Conservation (phyloP, 2,888 invertebrate genomes). For the Eudemis profundana region DNA sequence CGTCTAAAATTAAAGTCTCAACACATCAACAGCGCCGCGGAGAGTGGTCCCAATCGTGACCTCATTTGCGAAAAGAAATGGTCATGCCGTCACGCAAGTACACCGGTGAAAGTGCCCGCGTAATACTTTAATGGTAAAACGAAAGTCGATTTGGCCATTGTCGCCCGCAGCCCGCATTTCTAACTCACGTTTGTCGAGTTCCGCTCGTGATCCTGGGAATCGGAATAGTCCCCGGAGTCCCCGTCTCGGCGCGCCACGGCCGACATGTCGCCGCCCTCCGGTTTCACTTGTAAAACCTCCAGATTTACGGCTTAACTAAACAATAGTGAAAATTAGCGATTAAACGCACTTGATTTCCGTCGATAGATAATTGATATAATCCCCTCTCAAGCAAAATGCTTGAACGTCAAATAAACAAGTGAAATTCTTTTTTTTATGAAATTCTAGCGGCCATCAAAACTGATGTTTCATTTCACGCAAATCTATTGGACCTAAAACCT, state of each 20-base stretch:
- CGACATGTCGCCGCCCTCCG: slow-evolving; percentile 81
- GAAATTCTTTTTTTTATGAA: slow-evolving; percentile 58
- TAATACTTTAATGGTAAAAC: slow-evolving; percentile 77
- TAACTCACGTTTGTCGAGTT: slow-evolving; percentile 79
- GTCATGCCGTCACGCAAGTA: slow-evolving; percentile 79
- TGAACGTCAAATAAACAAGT: slow-evolving; percentile 81
- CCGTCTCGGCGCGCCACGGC: slow-evolving; percentile 74
- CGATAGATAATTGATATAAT: slow-evolving; percentile 58
- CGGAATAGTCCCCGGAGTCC: slow-evolving; percentile 81
- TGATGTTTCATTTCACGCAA: slow-evolving; percentile 60
- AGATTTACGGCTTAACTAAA: slow-evolving; percentile 70
- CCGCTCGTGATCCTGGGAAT: slow-evolving; percentile 79
- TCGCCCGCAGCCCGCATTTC: slow-evolving; percentile 50
- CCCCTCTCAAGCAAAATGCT: slow-evolving; percentile 71
- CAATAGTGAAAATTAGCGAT: slow-evolving; percentile 57
- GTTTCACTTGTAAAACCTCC: slow-evolving; percentile 77
- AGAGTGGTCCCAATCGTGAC: slow-evolving; percentile 78
- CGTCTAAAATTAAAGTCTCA: slow-evolving; percentile 61
- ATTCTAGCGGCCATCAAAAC: slow-evolving; percentile 75
- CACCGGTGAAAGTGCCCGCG: slow-evolving; percentile 77
- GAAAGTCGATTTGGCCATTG: slow-evolving; percentile 66
- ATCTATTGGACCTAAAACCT: no score
- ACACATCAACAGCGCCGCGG: slow-evolving; percentile 66
- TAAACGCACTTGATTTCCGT: slow-evolving; percentile 60
- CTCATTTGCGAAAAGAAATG: slow-evolving; percentile 83